Percentiles rank a stretch among this genome's conserved stretches.
phyloP scores from a whole-genome alignment of 2,797 vertebrate species.

The Gymnopithys bicolor region DNA sequence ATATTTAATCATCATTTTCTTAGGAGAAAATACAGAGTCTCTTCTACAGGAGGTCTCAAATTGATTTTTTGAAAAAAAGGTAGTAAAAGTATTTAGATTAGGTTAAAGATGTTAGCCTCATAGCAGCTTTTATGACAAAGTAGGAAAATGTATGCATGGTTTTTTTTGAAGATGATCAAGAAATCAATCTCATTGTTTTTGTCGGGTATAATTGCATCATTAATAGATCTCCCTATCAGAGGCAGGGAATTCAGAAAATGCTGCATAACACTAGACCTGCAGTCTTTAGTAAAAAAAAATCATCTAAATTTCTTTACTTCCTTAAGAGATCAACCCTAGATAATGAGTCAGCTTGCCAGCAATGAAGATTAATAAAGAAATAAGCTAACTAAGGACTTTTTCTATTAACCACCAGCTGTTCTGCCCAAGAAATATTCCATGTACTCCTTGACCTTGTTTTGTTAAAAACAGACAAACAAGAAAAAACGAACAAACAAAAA shows the following conservation, averaged over 20 bases:
- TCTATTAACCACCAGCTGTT: background rate
- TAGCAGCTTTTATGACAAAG: background rate
- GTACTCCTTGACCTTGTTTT: background rate
- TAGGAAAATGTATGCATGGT: background rate
- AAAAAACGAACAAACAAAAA: background rate
- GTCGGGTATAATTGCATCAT: background rate
- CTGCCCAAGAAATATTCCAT: background rate
- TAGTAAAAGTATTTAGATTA: background rate
- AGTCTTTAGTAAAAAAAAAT: background rate
- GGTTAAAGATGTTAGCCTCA: background rate
- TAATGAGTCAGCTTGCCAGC: background rate
- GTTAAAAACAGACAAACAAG: background rate
- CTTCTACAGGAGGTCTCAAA: background rate
- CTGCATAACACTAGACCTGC: background rate
- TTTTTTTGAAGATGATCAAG: background rate
- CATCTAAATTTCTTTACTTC: background rate
- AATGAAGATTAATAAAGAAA: constrained; percentile 3
- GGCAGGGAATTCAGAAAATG: background rate
- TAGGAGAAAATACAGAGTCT: background rate
- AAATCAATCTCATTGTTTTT: background rate
- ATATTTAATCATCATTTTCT: background rate
- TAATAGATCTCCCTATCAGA: background rate
- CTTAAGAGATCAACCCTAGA: background rate
- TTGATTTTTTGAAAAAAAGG: background rate
- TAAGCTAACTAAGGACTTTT: background rate